Evolutionary conservation across 2,888 invertebrate genomes (phyloP).

Genomic region (Sicus ferrugineus): DNA sequence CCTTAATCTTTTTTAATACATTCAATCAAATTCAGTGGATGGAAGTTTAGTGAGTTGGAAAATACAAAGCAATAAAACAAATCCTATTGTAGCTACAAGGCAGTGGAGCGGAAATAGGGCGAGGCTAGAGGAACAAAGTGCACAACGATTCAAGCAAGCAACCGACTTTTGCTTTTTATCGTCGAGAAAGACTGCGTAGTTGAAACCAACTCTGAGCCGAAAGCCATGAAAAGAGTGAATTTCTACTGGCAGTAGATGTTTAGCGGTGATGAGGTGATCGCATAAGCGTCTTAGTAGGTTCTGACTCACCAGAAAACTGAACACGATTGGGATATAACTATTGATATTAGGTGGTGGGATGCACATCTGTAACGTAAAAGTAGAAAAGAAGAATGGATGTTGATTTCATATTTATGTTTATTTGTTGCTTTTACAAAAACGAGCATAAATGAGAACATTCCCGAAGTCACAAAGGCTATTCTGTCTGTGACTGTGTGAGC

Average conservation of each 20-base stretch:
- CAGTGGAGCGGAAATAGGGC: conserved; percentile 4
- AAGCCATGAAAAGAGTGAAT: neutral
- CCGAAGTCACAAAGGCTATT: no score
- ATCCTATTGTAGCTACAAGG: conserved; percentile 19
- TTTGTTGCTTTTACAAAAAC: neutral
- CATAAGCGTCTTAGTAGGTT: conserved; percentile 29
- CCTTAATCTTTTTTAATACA: neutral
- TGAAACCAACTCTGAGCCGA: no score
- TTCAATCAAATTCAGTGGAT: conserved; percentile 32
- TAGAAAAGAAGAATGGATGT: conserved; percentile 37
- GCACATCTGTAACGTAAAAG: conserved; percentile 58
- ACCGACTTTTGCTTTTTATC: no score
- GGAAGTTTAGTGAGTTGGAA: conserved; percentile 35
- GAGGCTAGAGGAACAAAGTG: conserved; percentile 9
- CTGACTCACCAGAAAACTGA: conserved; percentile 60
- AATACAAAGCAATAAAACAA: conserved; percentile 36
- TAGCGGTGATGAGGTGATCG: neutral
- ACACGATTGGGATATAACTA: conserved; percentile 61
- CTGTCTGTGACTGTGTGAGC: no score
- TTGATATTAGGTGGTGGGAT: conserved; percentile 60
- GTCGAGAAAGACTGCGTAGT: no score
- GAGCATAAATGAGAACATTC: no score
- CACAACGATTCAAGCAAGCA: neutral
- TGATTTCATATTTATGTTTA: conserved; percentile 23
- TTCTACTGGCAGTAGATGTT: no score